These are phyloP conservation scores for Champsocephalus esox DNA, from an alignment of 2,797 vertebrate genomes.

Conservation along the genomic window DNA sequence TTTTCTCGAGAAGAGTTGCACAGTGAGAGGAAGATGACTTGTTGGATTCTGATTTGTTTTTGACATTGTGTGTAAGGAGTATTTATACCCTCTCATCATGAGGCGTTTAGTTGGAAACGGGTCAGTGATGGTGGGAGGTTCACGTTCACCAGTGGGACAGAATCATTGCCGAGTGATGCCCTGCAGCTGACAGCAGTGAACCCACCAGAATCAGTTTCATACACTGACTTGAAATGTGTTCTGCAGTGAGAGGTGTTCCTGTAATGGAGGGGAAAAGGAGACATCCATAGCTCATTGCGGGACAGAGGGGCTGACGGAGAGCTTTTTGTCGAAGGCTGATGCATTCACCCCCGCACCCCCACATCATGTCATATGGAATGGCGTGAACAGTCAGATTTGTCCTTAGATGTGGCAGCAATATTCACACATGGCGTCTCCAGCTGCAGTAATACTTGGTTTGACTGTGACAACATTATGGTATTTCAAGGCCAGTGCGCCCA, in stretches of 20 bases:
- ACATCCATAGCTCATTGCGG: constrained; percentile 74
- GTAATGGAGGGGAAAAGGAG: constrained; percentile 62
- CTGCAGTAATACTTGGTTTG: constrained; percentile 78
- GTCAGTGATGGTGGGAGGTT: constrained; percentile 52
- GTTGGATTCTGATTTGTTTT: constrained; percentile 47
- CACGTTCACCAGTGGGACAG: constrained; percentile 47
- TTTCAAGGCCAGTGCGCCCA: constrained; percentile 75
- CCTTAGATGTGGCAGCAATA: constrained; percentile 84
- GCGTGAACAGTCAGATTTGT: constrained; percentile 83
- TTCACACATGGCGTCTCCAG: constrained; percentile 77
- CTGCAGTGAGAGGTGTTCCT: constrained; percentile 66
- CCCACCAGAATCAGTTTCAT: constrained; percentile 68
- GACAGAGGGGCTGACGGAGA: constrained; percentile 78
- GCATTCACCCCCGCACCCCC: constrained; percentile 82
- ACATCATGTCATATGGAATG: constrained; percentile 83
- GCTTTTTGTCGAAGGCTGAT: constrained; percentile 80
- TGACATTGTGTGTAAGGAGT: constrained; percentile 13
- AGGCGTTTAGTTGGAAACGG: constrained; percentile 57
- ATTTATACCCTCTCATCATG: constrained; percentile 33
- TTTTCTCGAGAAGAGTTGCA: constrained; percentile 19
- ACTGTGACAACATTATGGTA: constrained; percentile 80
- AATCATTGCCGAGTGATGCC: constrained; percentile 67
- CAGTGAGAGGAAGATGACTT: constrained; percentile 36
- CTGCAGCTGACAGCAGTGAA: constrained; percentile 56
- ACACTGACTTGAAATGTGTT: constrained; percentile 71